phyloP scores from a whole-genome alignment of 2,888 invertebrate genomes.

The Psylliodes chrysocephalus region DNA sequence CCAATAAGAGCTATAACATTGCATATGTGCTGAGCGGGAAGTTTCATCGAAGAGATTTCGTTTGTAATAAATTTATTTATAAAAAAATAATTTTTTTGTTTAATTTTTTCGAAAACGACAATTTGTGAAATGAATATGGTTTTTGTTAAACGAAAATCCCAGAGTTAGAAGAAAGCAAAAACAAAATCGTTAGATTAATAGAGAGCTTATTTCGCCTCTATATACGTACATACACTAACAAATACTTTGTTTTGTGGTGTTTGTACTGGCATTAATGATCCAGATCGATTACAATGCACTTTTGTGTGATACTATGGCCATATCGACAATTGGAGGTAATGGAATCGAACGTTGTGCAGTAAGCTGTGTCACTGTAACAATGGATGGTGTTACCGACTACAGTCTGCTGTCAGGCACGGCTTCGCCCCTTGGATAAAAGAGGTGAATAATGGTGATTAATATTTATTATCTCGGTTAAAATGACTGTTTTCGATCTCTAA shows the following conservation, averaged over 20 bases:
- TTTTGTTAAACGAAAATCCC: background rate
- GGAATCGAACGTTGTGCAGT: constrained; percentile 35
- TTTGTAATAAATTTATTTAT: no score
- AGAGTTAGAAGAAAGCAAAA: background rate
- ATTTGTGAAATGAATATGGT: no score
- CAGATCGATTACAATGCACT: constrained; percentile 36
- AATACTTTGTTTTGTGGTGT: constrained; percentile 36
- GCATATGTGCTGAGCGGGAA: no score
- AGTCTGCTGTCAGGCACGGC: constrained; percentile 21
- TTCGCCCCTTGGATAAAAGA: constrained; percentile 19
- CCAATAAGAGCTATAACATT: no score
- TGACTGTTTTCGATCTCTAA: background rate
- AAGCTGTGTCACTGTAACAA: constrained; percentile 35
- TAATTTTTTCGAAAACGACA: no score
- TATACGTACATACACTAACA: constrained; percentile 16
- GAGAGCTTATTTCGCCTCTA: background rate
- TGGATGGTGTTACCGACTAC: constrained; percentile 24
- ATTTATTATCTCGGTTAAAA: background rate
- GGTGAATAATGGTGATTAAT: constrained; percentile 11
- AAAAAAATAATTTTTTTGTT: no score
- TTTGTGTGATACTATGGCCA: constrained; percentile 26
- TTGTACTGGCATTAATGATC: constrained; percentile 36
- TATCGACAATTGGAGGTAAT: constrained; percentile 36
- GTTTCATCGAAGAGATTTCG: no score
- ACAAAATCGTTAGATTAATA: background rate